Evolutionary conservation across 2,113 vertebrate species (phyloP), one percentile per base, ranked within the genome.

Genomic region (Bos javanicus): DNA sequence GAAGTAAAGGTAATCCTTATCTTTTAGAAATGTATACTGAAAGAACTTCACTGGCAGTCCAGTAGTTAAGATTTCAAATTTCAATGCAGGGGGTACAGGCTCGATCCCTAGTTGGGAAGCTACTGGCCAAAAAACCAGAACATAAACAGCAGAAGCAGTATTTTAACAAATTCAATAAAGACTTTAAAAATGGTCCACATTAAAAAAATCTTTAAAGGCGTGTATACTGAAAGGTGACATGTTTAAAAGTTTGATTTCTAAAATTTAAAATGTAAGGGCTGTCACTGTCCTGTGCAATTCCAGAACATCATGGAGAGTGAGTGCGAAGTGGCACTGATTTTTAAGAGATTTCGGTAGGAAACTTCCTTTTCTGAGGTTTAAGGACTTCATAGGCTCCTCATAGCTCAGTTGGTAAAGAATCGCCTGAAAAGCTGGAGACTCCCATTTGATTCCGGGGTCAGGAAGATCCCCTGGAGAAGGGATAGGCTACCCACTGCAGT

Each of bases 401-500:
- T 12, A 71, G 67, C 67, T 71, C 67, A 39, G n/a, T 6, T 71
- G n/a, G n/a, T 39, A 71, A 71, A 11, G 67, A 71, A 39, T 71
- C 2, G 0, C 67, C 67, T 39, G 67, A 21, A 71, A 71, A 39
- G n/a, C n/a, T 39, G 19, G 36, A 39, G n/a, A 39, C n/a, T 39
- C 19, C n/a, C 0, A 0, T 71, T 23, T 2, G 1, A 12, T 71
- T 71, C 67, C 67, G 6, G 67, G n/a, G n/a, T 71, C 0, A 0
- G 19, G 67, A 71, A 39, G 67, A 71, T 71, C n/a, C n/a, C 67
- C n/a, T 71, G n/a, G n/a, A 39, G n/a, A 39, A 39, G n/a, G 67
- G 67, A 36, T 71, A 71, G n/a, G 10, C n/a, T 71, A 23, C 67
- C 67, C 10, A 6, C 10, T 71, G 19, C 67, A 71, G 67, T 39